phyloP scores from a whole-genome alignment of 2,888 invertebrate species.

The Rhagonycha lutea region DNA sequence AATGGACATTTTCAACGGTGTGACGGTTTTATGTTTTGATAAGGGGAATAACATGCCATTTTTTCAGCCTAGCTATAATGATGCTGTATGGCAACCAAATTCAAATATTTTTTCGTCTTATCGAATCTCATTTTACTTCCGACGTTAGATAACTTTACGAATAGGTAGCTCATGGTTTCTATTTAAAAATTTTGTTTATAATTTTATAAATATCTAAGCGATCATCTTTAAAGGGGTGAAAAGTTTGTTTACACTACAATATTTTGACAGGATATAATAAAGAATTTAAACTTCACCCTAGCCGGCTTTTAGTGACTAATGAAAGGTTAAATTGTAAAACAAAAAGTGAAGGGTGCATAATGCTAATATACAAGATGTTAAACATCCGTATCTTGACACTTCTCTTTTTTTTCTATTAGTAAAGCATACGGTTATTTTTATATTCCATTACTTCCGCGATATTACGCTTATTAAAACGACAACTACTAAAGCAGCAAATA shows the following conservation, averaged over 20 bases:
- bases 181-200: constrained; percentile 1
- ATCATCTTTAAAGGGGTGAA: neutral
- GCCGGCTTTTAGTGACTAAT: constrained; percentile 12
- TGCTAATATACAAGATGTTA: constrained; percentile 1
- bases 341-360: constrained; percentile 4
- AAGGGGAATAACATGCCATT: constrained; percentile 56
- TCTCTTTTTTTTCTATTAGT: neutral
- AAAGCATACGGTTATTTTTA: neutral
- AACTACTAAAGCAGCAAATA: neutral
- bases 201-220: neutral
- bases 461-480: neutral
- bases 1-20: constrained; percentile 58
- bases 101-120: neutral
- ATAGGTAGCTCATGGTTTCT: neutral
- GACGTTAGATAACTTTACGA: neutral
- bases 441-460: neutral
- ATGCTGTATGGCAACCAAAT: constrained; percentile 22
- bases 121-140: neutral
- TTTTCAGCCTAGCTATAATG: constrained; percentile 46
- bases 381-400: constrained; percentile 5
- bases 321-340: constrained; percentile 14
- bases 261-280: constrained; percentile 22
- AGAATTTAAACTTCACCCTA: constrained; percentile 5
- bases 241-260: constrained; percentile 6
- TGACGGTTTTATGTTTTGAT: constrained; percentile 59